Evolutionary conservation across 2,888 invertebrate genomes (phyloP), one percentile per base, ranked within the genome.

Genomic region (Thera obeliscata): DNA sequence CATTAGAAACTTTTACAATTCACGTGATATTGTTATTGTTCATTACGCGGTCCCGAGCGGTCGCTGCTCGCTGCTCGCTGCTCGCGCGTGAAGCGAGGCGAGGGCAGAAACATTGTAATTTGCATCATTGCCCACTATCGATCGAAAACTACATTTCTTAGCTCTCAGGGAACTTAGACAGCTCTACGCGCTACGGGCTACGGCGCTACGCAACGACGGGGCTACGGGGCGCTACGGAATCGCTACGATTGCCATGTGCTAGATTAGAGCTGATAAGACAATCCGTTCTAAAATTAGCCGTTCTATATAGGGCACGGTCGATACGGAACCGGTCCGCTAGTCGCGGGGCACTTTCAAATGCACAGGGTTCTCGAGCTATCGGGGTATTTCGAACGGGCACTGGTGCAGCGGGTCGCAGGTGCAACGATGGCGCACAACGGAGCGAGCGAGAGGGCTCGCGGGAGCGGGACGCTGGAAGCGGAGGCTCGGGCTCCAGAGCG

Each of bases 391-490:
- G 78, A 80, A 85, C 82, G 80, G 80, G 81, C 81, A 84, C 87
- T 84, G 82, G 77, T 80, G 90, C 52, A 52, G 52, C 52, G 22
- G 33, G 33, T 52, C 9, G 52, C 90, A 89, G 85, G 87, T 91
- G 91, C 90, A 91, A 33, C 52, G 55, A 36, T 36, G 77, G 74
- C 69, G 76, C 77, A 81, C 82, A 80, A 81, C 78, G 63, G 66
- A 70, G 70, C 69, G 76, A 90, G 80, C 72, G 85, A 77, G 88
- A 89, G 81, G 64, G 76, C 80, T 82, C 76, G 87, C 74, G 83
- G 73, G 88, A 90, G 81, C 72, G 86, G 77, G 89, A 89, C 81
- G 81, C 74, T 77, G 56, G 64, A 87, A 88, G 90, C 89, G 89
- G 87, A 85, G 52, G 52, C 52, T 52, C 52, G 52, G 52, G 52